These are phyloP conservation scores for Oncorhynchus nerka DNA, from an alignment of 2,113 vertebrate species.

Conservation along the genomic window DNA sequence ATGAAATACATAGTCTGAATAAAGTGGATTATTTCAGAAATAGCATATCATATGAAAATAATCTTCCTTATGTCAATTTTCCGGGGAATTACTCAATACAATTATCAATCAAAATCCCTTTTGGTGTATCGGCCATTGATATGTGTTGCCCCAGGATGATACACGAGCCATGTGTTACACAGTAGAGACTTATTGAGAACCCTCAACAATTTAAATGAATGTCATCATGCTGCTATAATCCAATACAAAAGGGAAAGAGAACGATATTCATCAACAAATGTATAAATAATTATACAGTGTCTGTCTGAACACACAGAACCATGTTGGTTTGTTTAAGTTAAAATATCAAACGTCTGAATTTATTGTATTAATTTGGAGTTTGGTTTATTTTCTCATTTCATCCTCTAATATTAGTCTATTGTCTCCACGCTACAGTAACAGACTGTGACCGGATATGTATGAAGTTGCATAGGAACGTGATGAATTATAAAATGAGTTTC, in stretches of 20 bases:
- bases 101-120: too few species aligned
- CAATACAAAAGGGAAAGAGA: not conserved
- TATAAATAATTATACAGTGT: not conserved
- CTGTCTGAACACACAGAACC: slow-evolving; percentile 13
- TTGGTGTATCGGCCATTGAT: slow-evolving; percentile 15
- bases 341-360: slow-evolving; percentile 23
- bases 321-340: slow-evolving; percentile 22
- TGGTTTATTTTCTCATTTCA: slow-evolving; percentile 26
- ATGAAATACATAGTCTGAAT: slow-evolving; percentile 18
- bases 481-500: slow-evolving; percentile 21
- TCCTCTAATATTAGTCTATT: slow-evolving; percentile 3
- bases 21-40: slow-evolving; percentile 4
- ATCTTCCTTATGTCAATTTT: too few species aligned
- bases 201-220: not conserved
- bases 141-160: slow-evolving; percentile 36
- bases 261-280: not conserved
- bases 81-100: too few species aligned
- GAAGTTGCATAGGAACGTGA: not conserved
- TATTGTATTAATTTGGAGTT: not conserved
- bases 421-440: slow-evolving; percentile 5
- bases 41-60: not conserved
- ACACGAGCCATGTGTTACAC: not conserved
- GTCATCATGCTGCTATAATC: not conserved
- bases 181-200: not conserved
- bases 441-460: not conserved